A percentile compares a stretch with the other conserved stretches of the same genome.
Conservation (phyloP, 2,113 vertebrate species). For the Malurus elegans region DNA sequence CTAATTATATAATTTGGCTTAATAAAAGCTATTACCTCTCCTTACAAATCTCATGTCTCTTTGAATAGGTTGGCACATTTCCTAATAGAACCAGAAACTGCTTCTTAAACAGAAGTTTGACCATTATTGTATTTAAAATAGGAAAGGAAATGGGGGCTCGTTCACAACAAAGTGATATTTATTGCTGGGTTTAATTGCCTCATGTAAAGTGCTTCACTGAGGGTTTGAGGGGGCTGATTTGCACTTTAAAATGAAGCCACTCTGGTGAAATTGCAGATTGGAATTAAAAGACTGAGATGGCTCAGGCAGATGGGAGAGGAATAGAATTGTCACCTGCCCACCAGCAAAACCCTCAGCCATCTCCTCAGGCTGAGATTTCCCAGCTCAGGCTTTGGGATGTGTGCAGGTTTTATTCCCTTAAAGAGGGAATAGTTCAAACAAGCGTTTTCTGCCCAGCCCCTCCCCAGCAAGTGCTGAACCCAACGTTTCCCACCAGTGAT, state of each 20-base stretch:
- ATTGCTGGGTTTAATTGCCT: constrained; percentile 52
- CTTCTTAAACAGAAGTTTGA: constrained; percentile 43
- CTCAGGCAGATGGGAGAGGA: background rate
- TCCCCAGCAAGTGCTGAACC: background rate
- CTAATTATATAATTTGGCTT: constrained; percentile 48
- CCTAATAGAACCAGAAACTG: constrained; percentile 26
- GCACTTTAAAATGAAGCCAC: constrained; percentile 7
- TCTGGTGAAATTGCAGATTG: background rate
- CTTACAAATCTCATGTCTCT: constrained; percentile 17
- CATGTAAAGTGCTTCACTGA: background rate
- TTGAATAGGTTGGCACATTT: constrained; percentile 22
- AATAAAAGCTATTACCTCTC: constrained; percentile 53
- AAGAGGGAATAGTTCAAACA: background rate
- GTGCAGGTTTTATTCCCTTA: background rate
- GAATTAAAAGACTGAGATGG: background rate
- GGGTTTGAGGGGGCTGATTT: constrained; percentile 1
- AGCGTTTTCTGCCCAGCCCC: background rate
- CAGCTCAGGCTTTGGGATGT: background rate
- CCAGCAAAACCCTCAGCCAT: background rate
- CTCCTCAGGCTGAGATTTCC: background rate
- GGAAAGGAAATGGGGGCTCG: background rate
- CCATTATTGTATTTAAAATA: constrained; percentile 38
- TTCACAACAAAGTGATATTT: constrained; percentile 40
- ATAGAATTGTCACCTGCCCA: background rate
- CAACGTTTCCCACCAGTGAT: background rate